Percentiles rank a stretch among this genome's conserved stretches.
phyloP scores from a whole-genome alignment of 1,140 invertebrate genomes.

The Drosophila willistoni region DNA sequence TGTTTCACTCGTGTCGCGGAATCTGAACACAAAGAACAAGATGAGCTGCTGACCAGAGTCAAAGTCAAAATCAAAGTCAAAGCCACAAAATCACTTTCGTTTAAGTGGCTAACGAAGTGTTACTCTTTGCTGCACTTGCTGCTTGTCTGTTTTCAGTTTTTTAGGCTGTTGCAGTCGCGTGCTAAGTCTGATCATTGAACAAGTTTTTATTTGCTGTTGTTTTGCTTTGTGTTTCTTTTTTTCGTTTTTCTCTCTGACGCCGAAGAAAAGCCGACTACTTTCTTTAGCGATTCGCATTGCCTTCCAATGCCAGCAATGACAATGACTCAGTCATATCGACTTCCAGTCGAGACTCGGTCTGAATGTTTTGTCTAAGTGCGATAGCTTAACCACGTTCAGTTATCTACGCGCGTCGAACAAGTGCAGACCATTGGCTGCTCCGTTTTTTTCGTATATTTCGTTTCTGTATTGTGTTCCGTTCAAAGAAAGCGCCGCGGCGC shows the following conservation, averaged over 20 bases:
- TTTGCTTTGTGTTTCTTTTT: conserved; percentile 4
- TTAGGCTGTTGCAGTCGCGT: conserved; percentile 52
- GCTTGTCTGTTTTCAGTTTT: conserved; percentile 22
- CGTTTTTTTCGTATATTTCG: conserved; percentile 18
- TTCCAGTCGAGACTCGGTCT: conserved; percentile 52
- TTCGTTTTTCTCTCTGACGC: conserved; percentile 4
- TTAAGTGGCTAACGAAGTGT: conserved; percentile 33
- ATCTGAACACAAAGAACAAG: conserved; percentile 47
- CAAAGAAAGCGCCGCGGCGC: conserved; percentile 67
- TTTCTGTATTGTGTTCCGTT: conserved; percentile 33
- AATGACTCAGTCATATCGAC: conserved; percentile 17
- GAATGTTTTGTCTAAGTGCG: conserved; percentile 49
- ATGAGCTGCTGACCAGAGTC: neutral
- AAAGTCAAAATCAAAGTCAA: conserved; percentile 10
- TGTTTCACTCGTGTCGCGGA: conserved; percentile 34
- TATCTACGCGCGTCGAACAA: conserved; percentile 67
- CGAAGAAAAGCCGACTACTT: conserved; percentile 71
- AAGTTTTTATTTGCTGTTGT: conserved; percentile 44
- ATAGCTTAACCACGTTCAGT: conserved; percentile 46
- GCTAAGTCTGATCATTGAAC: conserved; percentile 55
- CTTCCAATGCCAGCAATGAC: conserved; percentile 34
- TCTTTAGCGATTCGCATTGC: conserved; percentile 46
- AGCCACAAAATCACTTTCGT: conserved; percentile 68
- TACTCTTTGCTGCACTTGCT: conserved; percentile 39
- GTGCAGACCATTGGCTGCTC: conserved; percentile 61